Evolutionary conservation across 2,888 invertebrate genomes (phyloP), one percentile per base, ranked within the genome.

Genomic region (Gari tellinella): DNA sequence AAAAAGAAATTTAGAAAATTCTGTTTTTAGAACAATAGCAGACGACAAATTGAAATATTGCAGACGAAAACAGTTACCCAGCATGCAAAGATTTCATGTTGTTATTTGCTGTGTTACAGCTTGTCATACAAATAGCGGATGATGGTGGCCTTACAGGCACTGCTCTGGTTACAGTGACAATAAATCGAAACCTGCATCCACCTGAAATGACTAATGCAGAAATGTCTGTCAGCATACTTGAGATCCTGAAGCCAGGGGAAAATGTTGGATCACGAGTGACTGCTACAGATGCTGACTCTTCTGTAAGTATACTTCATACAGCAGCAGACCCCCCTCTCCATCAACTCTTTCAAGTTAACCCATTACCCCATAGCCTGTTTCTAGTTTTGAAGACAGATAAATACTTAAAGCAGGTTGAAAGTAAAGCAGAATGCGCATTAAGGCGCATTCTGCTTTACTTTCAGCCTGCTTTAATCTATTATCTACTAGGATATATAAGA

Each of bases 151-250:
- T 65, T 19, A 51, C 49, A n/a, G 79, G 74, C 38, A 52, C 55
- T 10, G 73, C 77, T 5, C 12, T 55, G 2, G 70, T 85, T 3
- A 66, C 48, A 3, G 38, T 87, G 1, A 80, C 43, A 7, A 75
- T 86, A 49, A 66, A 79, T 38, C 61, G 82, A 14, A 88, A 88
- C 57, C 65, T 84, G 40, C 70, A 82, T 26, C 45, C 60, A 21
- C 89, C 89, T 1, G 21, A 43, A 12, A 82, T 88, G 67, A 45
- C 8, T 8, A 60, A 58, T 0, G 14, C 48, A 14, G 52, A 46
- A 1, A 65, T 72, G 55, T 38, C 26, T 15, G 37, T 55, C 1
- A 64, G 43, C 2, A 84, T 89, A 25, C 62, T 84, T n/a, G 88
- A 87, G 41, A 85, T 66, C 1, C 41, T 49, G 1, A 14, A 56